phyloP scores from a whole-genome alignment of 2,113 vertebrate species.

The Rhinolophus sinicus region DNA sequence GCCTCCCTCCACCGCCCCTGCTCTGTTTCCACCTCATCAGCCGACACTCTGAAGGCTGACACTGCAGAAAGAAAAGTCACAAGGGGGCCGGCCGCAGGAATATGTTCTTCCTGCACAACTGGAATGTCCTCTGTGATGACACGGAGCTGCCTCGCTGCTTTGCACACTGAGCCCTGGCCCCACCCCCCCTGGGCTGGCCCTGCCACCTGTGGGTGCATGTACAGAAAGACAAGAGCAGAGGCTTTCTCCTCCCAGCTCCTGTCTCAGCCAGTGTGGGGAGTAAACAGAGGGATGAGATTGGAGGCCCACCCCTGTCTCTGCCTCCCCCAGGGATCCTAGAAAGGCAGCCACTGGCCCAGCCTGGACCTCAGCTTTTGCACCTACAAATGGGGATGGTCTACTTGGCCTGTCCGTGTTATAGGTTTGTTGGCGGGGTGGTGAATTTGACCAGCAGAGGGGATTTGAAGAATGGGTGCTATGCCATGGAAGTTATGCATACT shows the following conservation, averaged over 20 bases:
- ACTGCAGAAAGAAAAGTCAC: background rate
- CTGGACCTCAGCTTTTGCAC: background rate
- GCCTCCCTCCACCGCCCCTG: background rate
- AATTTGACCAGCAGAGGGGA: background rate
- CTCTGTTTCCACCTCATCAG: background rate
- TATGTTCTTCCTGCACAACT: background rate
- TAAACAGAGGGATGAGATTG: background rate
- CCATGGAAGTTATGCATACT: background rate
- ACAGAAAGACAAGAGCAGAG: background rate
- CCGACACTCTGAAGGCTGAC: slow-evolving; percentile 12
- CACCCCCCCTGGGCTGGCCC: no score
- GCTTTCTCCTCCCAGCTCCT: background rate
- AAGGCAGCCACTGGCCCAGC: background rate
- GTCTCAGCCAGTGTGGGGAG: background rate
- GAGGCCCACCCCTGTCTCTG: background rate
- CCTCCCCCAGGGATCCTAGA: background rate
- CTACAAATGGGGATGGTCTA: background rate
- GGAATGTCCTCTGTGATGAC: background rate
- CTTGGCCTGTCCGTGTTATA: background rate
- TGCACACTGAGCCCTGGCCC: fast-evolving
- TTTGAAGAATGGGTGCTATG: background rate
- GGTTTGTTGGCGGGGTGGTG: background rate
- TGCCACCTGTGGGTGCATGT: background rate
- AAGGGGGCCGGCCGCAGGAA: background rate
- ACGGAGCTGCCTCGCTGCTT: background rate